A percentile compares a stretch with the other conserved stretches of the same genome.
These are phyloP conservation scores for Dorcus parallelipipedus DNA, from an alignment of 2,888 invertebrate genomes.

Conservation along the genomic window DNA sequence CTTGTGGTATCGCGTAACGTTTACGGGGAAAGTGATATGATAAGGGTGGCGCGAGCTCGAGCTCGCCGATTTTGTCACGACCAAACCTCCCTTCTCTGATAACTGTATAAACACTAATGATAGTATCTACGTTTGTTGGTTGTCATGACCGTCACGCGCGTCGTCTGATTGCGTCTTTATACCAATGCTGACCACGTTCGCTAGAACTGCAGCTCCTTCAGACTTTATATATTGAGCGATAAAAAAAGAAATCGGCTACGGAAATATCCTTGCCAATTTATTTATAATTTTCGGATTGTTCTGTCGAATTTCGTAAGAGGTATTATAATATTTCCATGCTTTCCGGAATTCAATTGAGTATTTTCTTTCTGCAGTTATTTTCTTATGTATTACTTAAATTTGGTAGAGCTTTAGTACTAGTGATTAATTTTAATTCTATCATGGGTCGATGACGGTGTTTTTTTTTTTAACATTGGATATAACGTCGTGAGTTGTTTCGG, in stretches of 20 bases:
- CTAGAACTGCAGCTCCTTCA: conserved; percentile 32
- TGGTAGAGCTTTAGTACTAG: no score
- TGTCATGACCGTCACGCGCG: conserved; percentile 46
- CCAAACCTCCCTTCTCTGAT: conserved; percentile 11
- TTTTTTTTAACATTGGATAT: conserved; percentile 17
- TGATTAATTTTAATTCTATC: background rate
- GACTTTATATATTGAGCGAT: background rate
- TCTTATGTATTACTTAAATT: no score
- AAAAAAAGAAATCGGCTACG: conserved; percentile 13
- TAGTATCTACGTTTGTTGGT: conserved; percentile 29
- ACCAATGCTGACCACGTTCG: conserved; percentile 47
- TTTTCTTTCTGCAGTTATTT: no score
- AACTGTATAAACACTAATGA: conserved; percentile 29
- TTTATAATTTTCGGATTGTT: no score
- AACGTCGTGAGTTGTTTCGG: conserved; percentile 36
- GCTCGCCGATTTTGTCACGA: background rate
- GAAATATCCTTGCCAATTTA: conserved; percentile 12
- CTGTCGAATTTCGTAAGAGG: no score
- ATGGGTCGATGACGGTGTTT: no score
- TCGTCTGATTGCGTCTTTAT: conserved; percentile 43
- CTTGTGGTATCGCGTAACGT: conserved; percentile 27
- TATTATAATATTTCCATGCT: no score
- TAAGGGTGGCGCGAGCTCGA: background rate
- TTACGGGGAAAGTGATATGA: background rate
- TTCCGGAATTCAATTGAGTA: no score